Percentiles rank a stretch among this genome's conserved stretches.
phyloP scores from a whole-genome alignment of 2,113 vertebrate genomes.

The Bambusicola thoracicus region DNA sequence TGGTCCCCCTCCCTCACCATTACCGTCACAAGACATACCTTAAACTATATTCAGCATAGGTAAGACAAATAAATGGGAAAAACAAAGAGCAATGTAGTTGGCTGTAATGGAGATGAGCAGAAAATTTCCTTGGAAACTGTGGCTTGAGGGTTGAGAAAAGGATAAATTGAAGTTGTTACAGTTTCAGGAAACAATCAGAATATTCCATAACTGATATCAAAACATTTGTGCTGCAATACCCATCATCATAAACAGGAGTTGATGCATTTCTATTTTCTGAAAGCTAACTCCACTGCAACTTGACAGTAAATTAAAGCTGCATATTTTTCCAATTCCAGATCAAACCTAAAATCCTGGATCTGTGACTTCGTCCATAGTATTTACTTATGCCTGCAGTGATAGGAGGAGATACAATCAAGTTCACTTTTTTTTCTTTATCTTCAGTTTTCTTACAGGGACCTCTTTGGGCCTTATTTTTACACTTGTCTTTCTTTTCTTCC shows the following conservation, averaged over 20 bases:
- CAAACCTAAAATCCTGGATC: not conserved
- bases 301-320: not conserved
- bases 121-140: constrained; percentile 4
- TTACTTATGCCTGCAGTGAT: not conserved
- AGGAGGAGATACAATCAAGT: not conserved
- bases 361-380: not conserved
- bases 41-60: not conserved
- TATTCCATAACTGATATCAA: not conserved
- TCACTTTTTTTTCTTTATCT: not conserved
- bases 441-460: not conserved
- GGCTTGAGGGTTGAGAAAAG: not conserved
- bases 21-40: not conserved
- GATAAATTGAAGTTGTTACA: not conserved
- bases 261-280: not conserved
- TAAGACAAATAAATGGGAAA: not conserved
- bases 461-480: not conserved
- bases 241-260: not conserved
- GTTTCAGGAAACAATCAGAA: not conserved
- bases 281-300: not conserved
- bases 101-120: not conserved
- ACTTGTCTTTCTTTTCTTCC: not conserved
- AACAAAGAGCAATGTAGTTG: not conserved
- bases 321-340: not conserved
- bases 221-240: not conserved
- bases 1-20: not conserved